These are phyloP conservation scores for Silurus glanis DNA, from an alignment of 2,113 vertebrate species.

Conservation along the genomic window DNA sequence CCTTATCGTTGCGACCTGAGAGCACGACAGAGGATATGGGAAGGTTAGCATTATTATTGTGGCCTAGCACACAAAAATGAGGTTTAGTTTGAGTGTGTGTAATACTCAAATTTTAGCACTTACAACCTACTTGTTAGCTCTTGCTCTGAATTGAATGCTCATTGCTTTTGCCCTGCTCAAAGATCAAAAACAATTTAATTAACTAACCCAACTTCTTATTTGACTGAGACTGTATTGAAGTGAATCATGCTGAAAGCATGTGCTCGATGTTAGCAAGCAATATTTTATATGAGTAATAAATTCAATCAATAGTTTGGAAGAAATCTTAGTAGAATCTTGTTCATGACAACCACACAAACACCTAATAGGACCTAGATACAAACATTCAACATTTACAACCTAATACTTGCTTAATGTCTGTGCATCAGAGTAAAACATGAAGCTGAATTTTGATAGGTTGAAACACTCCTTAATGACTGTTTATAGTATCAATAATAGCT, in stretches of 20 bases:
- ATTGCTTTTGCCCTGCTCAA: not conserved
- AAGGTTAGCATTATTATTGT: not conserved
- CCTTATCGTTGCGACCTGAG: constrained; percentile 93
- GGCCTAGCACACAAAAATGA: not conserved
- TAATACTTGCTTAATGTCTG: not conserved
- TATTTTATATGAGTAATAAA: not conserved
- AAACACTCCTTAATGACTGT: not conserved
- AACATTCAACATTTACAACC: not conserved
- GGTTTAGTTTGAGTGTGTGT: not conserved
- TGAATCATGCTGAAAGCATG: too few relatives aligned
- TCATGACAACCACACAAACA: not conserved
- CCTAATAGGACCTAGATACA: not conserved
- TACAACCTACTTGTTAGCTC: not conserved
- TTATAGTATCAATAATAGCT: not conserved
- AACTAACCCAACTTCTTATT: not conserved
- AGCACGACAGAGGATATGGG: not conserved
- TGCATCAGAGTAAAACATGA: not conserved
- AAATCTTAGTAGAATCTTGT: not conserved
- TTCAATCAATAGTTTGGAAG: not conserved
- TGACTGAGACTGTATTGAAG: not conserved
- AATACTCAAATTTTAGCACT: not conserved
- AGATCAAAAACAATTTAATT: not conserved
- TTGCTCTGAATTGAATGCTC: not conserved
- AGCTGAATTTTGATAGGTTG: not conserved
- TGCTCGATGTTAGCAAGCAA: not conserved